Base-by-base conservation (phyloP, 2,888 invertebrate species). In the Chrysolina haemoptera region DNA sequence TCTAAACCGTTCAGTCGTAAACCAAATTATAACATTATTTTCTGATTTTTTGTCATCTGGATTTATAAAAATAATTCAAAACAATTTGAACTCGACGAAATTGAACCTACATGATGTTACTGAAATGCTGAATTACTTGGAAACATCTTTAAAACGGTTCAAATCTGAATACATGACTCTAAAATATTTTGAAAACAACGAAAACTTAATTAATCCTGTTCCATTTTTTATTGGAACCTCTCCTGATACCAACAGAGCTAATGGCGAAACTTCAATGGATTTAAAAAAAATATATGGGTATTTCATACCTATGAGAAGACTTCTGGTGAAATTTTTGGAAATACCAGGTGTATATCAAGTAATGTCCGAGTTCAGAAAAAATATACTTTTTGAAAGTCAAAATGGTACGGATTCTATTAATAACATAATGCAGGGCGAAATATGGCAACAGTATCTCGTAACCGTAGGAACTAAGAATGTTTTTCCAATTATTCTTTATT, bases 401-500 rank as follows among this genome's bases (percentile, higher is more conserved):
- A 35, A 35, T 35, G 35, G 8, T 35, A 35, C 35, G 35, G 35
- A 35, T 35, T 35, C 35, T 35, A 8, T 35, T 35, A 35, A 4
- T 66, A 71, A 67, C 62, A 55, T 71, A 22, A 59, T 71, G 41
- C 65, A 67, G 22, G 35, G 35, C 35, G 35, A 43, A 48, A 14
- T 48, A 22, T 71, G 71, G 71, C 55, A 62, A 35, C 41, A 59
- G 18, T 63, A 46, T 41, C n/a, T 46, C 9, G 8, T 35, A 35
- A 35, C 35, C 4, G 35, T 35, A 62, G 40, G 63, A 67, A 66
- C 48, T 35, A 35, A 41, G 40, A 63, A 46, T 20, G 59, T 70
- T 10, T 73, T 75, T 64, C 68, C 72, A 11, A 41, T 72, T 8
- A 68, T 73, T 78, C 78, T 64, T 64, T 81, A 74, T 77, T 78